Conservation (phyloP, 2,797 vertebrate species). For the Cyprinella venusta region DNA sequence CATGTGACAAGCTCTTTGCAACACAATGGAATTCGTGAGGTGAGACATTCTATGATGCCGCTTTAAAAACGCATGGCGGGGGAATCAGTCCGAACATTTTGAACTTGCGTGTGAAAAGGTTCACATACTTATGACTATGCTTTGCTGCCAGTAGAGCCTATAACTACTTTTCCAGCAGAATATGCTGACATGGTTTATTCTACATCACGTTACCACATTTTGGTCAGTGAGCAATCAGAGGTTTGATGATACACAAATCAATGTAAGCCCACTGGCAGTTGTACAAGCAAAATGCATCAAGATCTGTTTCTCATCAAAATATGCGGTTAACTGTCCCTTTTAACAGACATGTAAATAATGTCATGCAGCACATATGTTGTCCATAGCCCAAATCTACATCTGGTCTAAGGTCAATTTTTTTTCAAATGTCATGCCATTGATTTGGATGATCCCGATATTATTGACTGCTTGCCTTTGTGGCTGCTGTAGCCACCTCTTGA, state of each 20-base stretch:
- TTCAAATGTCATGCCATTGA: conserved; percentile 59
- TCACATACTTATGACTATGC: conserved; percentile 61
- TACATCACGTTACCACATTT: not conserved
- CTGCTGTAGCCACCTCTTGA: conserved; percentile 58
- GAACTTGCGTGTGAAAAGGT: conserved; percentile 29
- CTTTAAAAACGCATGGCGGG: not conserved
- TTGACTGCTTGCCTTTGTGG: conserved; percentile 58
- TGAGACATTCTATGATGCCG: conserved; percentile 22
- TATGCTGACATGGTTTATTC: not conserved
- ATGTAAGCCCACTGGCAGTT: conserved; percentile 17
- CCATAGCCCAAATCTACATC: conserved; percentile 58
- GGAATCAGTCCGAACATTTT: conserved; percentile 7
- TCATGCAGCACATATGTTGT: conserved; percentile 47
- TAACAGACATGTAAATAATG: conserved; percentile 50
- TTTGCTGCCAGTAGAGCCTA: not conserved
- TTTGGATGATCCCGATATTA: conserved; percentile 56
- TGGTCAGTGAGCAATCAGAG: conserved; percentile 17
- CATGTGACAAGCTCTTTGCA: not conserved
- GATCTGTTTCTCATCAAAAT: conserved; percentile 35
- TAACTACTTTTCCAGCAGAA: not conserved
- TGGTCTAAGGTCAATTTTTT: conserved; percentile 63
- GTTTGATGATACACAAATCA: conserved; percentile 24
- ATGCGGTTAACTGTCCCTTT: conserved; percentile 44
- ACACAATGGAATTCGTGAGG: not conserved
- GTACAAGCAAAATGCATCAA: conserved; percentile 50